A percentile compares a stretch with the other conserved stretches of the same genome.
phyloP scores from a whole-genome alignment of 2,797 vertebrate genomes.

The Anabacerthia variegaticeps region DNA sequence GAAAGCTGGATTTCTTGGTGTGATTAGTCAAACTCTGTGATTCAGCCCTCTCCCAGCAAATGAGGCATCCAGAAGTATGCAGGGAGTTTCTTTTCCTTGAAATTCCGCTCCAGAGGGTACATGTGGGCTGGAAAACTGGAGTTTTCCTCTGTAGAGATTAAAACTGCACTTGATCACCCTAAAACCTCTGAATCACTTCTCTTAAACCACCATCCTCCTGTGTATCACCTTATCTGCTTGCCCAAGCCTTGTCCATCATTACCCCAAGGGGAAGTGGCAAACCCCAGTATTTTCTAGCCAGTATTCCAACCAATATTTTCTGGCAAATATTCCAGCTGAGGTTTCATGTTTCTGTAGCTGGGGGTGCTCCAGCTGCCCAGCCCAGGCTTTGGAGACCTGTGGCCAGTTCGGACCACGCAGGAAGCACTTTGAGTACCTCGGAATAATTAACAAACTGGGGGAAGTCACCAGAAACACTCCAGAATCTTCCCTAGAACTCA shows the following conservation, averaged over 20 bases:
- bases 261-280: not conserved
- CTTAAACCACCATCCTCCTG: not conserved
- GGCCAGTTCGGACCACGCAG: not conserved
- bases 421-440: not conserved
- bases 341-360: not conserved
- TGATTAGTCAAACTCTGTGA: not conserved
- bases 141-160: fast-evolving
- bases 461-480: not conserved
- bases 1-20: not conserved
- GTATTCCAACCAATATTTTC: not conserved
- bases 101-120: not conserved
- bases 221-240: not conserved
- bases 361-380: not conserved
- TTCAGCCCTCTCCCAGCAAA: not conserved
- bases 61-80: not conserved
- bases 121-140: not conserved
- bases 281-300: not conserved
- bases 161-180: not conserved
- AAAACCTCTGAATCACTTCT: not conserved
- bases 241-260: no score
- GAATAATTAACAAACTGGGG: not conserved
- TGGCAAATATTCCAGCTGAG: not conserved
- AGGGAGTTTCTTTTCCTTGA: not conserved
- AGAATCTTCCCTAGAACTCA: not conserved
- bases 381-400: not conserved